These are phyloP conservation scores for Drosophila guanche DNA, from an alignment of 1,140 invertebrate genomes.

Conservation along the genomic window DNA sequence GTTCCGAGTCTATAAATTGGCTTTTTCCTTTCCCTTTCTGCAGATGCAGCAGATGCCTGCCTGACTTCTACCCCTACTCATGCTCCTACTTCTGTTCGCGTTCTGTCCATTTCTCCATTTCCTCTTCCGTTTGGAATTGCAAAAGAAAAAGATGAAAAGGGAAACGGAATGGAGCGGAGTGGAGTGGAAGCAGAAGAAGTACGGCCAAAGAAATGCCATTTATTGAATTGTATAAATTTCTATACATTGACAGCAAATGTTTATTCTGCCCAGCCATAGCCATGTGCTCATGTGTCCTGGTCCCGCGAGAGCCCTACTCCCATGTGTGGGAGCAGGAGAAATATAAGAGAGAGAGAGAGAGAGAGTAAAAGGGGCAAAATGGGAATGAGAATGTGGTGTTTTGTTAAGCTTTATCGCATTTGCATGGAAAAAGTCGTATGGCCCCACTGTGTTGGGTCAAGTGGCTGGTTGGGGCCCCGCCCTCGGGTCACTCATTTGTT, in stretches of 20 bases:
- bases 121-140: constrained; percentile 79
- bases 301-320: neutral
- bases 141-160: constrained; percentile 31
- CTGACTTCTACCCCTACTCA: neutral
- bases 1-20: constrained; percentile 73
- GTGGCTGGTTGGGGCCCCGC: constrained; percentile 53
- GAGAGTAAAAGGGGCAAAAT: neutral
- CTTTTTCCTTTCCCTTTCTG: constrained; percentile 56
- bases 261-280: constrained; percentile 67
- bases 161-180: neutral
- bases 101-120: constrained; percentile 65
- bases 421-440: constrained; percentile 62
- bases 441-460: constrained; percentile 56
- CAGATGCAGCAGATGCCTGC: constrained; percentile 48
- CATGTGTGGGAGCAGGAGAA: neutral
- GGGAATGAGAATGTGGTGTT: constrained; percentile 43
- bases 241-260: constrained; percentile 78
- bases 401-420: constrained; percentile 78
- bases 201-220: constrained; percentile 70
- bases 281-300: constrained; percentile 33
- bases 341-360: neutral
- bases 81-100: no score
- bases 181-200: neutral
- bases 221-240: constrained; percentile 83
- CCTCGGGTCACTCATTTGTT: constrained; percentile 81